These are phyloP conservation scores for Apantesis nais DNA, from an alignment of 2,888 invertebrate genomes.

Conservation along the genomic window DNA sequence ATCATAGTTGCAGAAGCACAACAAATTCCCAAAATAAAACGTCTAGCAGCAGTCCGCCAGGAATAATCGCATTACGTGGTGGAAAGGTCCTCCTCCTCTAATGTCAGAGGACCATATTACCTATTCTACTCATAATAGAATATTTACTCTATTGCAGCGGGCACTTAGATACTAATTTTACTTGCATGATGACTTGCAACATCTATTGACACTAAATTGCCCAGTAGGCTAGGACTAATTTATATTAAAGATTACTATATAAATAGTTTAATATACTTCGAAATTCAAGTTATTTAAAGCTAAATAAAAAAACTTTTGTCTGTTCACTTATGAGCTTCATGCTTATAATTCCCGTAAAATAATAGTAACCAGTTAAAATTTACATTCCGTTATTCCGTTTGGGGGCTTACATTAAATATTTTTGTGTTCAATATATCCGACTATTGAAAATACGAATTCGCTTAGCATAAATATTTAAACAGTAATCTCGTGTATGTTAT, in stretches of 20 bases:
- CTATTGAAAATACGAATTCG: slow-evolving; percentile 17
- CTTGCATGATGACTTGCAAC: not conserved
- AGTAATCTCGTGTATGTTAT: slow-evolving; percentile 32
- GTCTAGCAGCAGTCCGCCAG: not conserved
- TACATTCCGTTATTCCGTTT: not conserved
- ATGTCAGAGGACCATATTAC: not conserved
- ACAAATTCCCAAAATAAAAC: not conserved
- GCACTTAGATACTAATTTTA: not conserved
- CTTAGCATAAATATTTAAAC: slow-evolving; percentile 32
- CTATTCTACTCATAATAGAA: too few relatives aligned
- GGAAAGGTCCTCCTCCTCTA: not conserved
- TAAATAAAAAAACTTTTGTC: not conserved
- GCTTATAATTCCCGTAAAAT: not conserved
- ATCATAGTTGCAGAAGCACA: not conserved
- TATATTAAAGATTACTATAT: too few relatives aligned
- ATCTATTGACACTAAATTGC: not conserved
- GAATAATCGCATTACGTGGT: not conserved
- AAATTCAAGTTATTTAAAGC: too few relatives aligned
- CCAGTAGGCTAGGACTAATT: not conserved
- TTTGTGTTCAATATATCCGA: slow-evolving; percentile 13
- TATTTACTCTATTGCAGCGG: not conserved
- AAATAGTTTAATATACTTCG: too few relatives aligned
- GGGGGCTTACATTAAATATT: not conserved
- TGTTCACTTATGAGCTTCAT: not conserved
- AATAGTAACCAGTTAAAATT: not conserved